These are phyloP conservation scores for Dynastes grantii DNA, from an alignment of 2,888 invertebrate genomes.

Conservation along the genomic window DNA sequence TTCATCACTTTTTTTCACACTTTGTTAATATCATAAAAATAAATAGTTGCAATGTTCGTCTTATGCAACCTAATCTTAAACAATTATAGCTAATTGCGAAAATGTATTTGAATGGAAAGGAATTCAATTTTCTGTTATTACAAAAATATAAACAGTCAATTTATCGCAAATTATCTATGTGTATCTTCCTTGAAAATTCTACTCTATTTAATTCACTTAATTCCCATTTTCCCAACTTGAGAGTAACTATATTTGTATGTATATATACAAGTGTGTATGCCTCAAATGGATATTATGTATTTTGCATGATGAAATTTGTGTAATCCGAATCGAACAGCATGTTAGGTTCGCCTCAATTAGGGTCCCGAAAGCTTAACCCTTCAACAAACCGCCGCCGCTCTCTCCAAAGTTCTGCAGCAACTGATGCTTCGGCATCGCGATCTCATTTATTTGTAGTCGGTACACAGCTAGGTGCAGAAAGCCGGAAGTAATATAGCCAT, in stretches of 20 bases:
- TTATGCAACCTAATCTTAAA: too few relatives aligned
- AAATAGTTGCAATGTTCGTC: too few relatives aligned
- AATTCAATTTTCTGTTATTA: too few relatives aligned
- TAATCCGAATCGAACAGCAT: conserved; percentile 44
- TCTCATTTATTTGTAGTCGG: conserved; percentile 61
- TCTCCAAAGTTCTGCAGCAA: conserved; percentile 4
- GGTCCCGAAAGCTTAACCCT: conserved; percentile 52
- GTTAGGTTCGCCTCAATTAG: conserved; percentile 49
- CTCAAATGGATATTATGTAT: conserved; percentile 33
- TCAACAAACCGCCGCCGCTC: conserved; percentile 47
- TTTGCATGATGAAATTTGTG: conserved; percentile 42
- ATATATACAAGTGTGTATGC: background rate
- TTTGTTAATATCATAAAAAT: too few relatives aligned
- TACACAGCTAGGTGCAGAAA: conserved; percentile 59
- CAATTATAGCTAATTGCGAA: too few relatives aligned
- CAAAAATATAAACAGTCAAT: too few relatives aligned
- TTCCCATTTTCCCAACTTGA: background rate
- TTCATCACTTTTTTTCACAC: too few relatives aligned
- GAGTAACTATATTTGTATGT: background rate
- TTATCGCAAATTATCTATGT: too few relatives aligned
- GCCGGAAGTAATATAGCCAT: conserved; percentile 64
- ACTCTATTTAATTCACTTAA: too few relatives aligned
- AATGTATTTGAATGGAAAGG: too few relatives aligned
- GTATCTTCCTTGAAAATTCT: too few relatives aligned
- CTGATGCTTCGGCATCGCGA: conserved; percentile 22